These are phyloP conservation scores for Xestia rhomboidea DNA, from an alignment of 2,888 invertebrate species.

Conservation along the genomic window DNA sequence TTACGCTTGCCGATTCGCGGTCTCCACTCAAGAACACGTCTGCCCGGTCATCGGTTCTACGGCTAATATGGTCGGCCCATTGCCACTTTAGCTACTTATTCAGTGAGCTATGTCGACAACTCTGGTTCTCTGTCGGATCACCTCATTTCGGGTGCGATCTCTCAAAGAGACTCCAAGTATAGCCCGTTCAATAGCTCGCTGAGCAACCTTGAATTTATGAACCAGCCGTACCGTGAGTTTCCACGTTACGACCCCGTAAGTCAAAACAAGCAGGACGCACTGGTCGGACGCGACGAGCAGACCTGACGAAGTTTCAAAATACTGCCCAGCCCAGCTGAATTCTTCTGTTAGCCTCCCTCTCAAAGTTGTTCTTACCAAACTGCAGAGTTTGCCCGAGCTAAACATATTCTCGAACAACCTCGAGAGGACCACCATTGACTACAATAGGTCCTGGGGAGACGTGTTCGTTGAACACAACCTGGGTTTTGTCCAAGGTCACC, in stretches of 20 bases:
- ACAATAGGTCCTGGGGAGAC: background rate
- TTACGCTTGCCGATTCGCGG: background rate
- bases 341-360: background rate
- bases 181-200: background rate
- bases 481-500: background rate
- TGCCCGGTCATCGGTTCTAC: background rate
- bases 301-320: background rate
- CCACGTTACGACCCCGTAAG: background rate
- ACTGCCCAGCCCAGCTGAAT: background rate
- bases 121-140: background rate
- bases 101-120: background rate
- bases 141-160: background rate
- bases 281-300: background rate
- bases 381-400: background rate
- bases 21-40: background rate
- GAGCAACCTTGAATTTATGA: background rate
- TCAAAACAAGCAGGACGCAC: background rate
- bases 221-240: background rate
- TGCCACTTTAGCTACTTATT: background rate
- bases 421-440: background rate
- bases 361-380: background rate
- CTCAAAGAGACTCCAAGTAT: background rate
- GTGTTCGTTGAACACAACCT: background rate
- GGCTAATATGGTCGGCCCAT: background rate
- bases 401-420: background rate